phyloP scores from a whole-genome alignment of 2,797 vertebrate genomes.

The Arctocebus calabarensis region DNA sequence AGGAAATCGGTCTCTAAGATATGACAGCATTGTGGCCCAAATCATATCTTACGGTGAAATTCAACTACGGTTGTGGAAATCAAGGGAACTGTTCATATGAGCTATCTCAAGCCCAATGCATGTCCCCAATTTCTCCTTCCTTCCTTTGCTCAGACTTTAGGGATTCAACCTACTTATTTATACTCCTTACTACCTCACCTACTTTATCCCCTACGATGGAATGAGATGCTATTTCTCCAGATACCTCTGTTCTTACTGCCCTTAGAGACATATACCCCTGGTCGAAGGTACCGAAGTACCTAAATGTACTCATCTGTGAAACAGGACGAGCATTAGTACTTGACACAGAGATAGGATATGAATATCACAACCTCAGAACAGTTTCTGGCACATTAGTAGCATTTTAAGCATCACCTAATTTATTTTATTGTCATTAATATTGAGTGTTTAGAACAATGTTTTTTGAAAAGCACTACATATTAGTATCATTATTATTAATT shows the following conservation, averaged over 20 bases:
- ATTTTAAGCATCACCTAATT: neutral
- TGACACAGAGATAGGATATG: neutral
- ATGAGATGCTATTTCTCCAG: neutral
- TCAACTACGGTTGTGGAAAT: neutral
- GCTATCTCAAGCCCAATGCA: neutral
- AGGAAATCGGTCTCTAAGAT: neutral
- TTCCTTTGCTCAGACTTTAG: neutral
- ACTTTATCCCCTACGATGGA: neutral
- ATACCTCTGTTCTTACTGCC: neutral
- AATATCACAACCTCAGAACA: slow-evolving; percentile 11
- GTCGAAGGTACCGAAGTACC: neutral
- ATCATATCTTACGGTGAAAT: neutral
- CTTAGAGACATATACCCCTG: neutral
- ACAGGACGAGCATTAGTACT: neutral
- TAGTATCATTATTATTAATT: neutral
- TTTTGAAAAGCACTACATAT: neutral
- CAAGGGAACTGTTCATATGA: neutral
- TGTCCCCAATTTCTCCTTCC: neutral
- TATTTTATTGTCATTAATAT: neutral
- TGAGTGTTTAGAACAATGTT: neutral
- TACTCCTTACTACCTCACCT: neutral
- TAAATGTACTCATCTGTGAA: neutral
- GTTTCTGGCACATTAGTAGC: neutral
- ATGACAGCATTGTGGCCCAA: neutral
- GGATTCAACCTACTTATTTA: neutral